phyloP scores from a whole-genome alignment of 2,113 vertebrate genomes.

The Dicerorhinus sumatrensis region DNA sequence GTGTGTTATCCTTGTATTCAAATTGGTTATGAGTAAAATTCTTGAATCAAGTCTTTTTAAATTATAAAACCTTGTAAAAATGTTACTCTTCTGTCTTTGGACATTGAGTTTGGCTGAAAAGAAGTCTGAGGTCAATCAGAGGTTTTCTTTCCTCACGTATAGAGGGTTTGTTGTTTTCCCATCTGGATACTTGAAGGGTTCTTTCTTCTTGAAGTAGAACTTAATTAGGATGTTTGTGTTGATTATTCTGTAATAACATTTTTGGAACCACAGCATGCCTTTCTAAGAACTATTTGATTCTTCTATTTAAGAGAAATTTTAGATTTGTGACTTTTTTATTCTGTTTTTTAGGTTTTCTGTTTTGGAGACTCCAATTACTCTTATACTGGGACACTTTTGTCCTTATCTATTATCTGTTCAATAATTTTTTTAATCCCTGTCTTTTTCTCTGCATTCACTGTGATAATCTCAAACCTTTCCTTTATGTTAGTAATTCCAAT shows the following conservation, averaged over 20 bases:
- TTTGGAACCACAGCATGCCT: neutral
- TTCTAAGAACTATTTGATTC: neutral
- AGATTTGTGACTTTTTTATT: neutral
- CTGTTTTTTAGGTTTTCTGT: neutral
- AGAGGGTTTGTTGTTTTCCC: neutral
- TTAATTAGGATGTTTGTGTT: neutral
- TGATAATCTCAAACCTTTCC: neutral
- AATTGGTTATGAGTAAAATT: constrained; percentile 47
- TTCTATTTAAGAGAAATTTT: constrained; percentile 9
- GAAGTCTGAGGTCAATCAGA: neutral
- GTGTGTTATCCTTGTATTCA: neutral
- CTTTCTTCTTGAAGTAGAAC: constrained; percentile 7
- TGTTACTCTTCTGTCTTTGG: neutral
- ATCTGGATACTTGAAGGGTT: neutral
- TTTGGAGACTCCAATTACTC: neutral
- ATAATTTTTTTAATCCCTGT: neutral
- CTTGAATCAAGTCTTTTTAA: neutral
- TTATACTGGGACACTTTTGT: neutral
- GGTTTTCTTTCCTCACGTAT: neutral
- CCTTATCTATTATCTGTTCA: neutral
- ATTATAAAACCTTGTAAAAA: constrained; percentile 39
- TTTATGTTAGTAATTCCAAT: neutral
- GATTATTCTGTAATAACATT: neutral
- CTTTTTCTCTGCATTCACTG: neutral
- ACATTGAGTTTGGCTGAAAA: neutral